Conservation (phyloP, 2,113 vertebrate genomes). For the Glaucomys volans region DNA sequence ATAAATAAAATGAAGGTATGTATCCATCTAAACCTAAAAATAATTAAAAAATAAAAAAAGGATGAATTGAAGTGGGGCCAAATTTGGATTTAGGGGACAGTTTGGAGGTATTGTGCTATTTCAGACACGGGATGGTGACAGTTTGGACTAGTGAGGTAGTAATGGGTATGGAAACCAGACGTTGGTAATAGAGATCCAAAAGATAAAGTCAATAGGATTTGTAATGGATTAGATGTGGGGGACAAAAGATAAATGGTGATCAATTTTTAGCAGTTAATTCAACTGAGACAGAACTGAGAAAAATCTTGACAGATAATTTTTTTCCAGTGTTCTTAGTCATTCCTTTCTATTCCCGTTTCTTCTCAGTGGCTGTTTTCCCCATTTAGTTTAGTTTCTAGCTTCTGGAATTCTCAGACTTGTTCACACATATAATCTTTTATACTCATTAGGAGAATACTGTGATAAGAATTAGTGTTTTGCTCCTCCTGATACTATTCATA, state of each 20-base stretch:
- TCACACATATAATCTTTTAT: not conserved
- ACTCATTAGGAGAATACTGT: not conserved
- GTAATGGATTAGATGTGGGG: not conserved
- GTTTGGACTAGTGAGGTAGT: not conserved
- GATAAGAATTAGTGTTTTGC: not conserved
- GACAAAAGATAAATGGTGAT: not conserved
- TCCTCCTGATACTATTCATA: not conserved
- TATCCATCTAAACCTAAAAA: too few species aligned
- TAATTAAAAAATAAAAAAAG: too few species aligned
- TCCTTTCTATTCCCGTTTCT: not conserved
- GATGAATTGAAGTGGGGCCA: not conserved
- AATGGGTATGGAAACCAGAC: not conserved
- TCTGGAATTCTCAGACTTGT: not conserved
- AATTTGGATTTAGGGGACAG: not conserved
- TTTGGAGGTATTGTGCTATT: not conserved
- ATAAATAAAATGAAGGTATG: too few species aligned
- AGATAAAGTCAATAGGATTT: not conserved
- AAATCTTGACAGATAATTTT: not conserved
- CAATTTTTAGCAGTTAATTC: not conserved
- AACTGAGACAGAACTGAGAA: not conserved
- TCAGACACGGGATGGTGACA: not conserved
- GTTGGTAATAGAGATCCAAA: not conserved
- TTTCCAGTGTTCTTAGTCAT: not conserved
- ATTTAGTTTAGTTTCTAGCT: constrained; percentile 12
- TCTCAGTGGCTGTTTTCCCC: not conserved